A percentile compares a stretch with the other conserved stretches of the same genome.
phyloP scores from a whole-genome alignment of 1,140 invertebrate genomes.

The Sinonovacula constricta region DNA sequence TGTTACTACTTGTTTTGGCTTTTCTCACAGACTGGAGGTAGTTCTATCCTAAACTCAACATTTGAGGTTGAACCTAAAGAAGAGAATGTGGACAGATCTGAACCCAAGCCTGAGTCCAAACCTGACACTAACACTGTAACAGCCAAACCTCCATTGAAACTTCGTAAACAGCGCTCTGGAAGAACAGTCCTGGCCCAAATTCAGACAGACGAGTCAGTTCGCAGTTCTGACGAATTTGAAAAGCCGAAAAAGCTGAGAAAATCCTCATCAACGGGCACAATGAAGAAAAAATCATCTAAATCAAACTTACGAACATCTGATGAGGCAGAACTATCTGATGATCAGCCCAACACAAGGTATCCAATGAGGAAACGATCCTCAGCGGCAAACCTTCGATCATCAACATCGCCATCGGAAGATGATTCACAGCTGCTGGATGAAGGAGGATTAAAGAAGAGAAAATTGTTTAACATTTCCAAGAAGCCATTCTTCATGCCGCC shows the following conservation, averaged over 20 bases:
- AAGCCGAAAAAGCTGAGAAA: conserved; percentile 34
- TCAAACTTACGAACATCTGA: not conserved
- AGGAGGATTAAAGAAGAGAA: conserved; percentile 50
- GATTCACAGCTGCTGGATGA: conserved; percentile 7
- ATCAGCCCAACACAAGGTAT: conserved; percentile 1
- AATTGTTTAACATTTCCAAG: conserved; percentile 41
- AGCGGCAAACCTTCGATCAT: not conserved
- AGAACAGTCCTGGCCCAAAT: conserved; percentile 17
- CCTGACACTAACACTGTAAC: conserved; percentile 32
- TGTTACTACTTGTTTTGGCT: not conserved
- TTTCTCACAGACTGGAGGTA: conserved; percentile 5
- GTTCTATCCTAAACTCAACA: conserved; percentile 40
- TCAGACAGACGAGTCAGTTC: conserved; percentile 15
- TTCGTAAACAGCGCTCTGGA: not conserved
- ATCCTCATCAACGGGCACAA: conserved; percentile 27
- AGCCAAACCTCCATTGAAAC: not conserved
- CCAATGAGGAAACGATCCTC: conserved; percentile 16
- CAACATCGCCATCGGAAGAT: conserved; percentile 8
- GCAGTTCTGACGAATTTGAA: conserved; percentile 62
- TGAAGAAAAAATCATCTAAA: conserved; percentile 17
- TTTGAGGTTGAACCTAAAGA: conserved; percentile 39
- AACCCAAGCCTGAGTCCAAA: conserved; percentile 45
- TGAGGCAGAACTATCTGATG: not conserved
- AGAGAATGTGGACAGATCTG: not conserved
- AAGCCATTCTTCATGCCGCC: conserved; percentile 49